A percentile compares a stretch with the other conserved stretches of the same genome.
phyloP scores from a whole-genome alignment of 2,113 vertebrate genomes.

The Alces alces region DNA sequence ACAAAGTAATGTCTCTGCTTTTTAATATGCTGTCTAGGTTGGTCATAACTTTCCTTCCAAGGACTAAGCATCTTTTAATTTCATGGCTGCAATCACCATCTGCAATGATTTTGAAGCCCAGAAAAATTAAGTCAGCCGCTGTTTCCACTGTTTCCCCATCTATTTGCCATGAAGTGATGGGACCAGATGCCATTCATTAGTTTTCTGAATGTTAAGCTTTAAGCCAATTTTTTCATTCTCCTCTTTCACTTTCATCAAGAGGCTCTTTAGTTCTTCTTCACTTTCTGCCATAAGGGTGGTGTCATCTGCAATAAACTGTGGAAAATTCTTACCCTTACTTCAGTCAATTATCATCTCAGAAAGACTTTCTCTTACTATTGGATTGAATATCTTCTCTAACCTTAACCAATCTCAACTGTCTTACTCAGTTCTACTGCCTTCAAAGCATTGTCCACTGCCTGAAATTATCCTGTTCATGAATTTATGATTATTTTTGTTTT shows the following conservation, averaged over 20 bases:
- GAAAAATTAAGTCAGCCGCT: not conserved
- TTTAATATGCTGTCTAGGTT: not conserved
- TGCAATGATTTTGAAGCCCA: not conserved
- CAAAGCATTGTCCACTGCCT: not conserved
- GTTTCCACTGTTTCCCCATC: not conserved
- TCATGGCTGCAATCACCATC: not conserved
- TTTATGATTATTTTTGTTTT: not conserved
- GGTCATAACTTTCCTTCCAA: not conserved
- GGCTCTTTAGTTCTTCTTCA: not conserved
- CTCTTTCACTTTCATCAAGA: not conserved
- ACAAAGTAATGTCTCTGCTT: not conserved
- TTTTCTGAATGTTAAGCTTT: not conserved
- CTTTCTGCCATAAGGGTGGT: not conserved
- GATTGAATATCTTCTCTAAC: not conserved
- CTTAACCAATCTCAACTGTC: not conserved
- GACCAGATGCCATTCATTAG: not conserved
- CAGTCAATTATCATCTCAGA: not conserved
- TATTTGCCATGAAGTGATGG: not conserved
- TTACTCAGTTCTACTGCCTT: not conserved
- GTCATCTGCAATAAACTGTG: not conserved
- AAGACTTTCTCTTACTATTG: not conserved
- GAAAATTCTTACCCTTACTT: not conserved
- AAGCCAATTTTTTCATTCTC: not conserved
- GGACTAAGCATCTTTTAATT: not conserved
- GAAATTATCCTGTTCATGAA: not conserved